These are phyloP conservation scores for Drosophila takahashii DNA, from an alignment of 1,140 invertebrate genomes.

Conservation along the genomic window DNA sequence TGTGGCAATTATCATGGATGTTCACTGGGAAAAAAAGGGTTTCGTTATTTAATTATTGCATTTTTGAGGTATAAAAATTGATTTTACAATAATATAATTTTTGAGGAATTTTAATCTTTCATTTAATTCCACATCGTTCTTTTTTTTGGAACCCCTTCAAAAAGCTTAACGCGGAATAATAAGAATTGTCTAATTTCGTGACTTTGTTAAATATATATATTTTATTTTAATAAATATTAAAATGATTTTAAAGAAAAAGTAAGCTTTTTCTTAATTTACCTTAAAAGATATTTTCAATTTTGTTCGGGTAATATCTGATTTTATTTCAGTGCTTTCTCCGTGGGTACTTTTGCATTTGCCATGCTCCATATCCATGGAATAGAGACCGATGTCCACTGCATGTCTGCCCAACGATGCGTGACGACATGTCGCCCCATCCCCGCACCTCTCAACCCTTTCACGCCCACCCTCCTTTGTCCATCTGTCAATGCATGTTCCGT, in stretches of 20 bases:
- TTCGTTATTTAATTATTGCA: neutral
- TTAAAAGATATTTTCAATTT: too few species aligned
- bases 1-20: slow-evolving; percentile 71
- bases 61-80: too few species aligned
- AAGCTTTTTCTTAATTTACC: too few species aligned
- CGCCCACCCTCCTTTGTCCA: slow-evolving; percentile 33
- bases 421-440: slow-evolving; percentile 69
- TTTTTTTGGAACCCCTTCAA: too few species aligned
- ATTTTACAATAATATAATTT: too few species aligned
- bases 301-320: neutral
- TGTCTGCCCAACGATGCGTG: slow-evolving; percentile 78
- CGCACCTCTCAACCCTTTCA: slow-evolving; percentile 11
- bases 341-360: slow-evolving; percentile 28
- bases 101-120: too few species aligned
- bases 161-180: too few species aligned
- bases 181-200: too few species aligned
- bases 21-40: slow-evolving; percentile 2
- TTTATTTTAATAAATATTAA: too few species aligned
- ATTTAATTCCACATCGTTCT: too few species aligned
- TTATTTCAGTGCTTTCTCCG: neutral
- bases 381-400: slow-evolving; percentile 50
- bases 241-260: too few species aligned
- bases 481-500: slow-evolving; percentile 52
- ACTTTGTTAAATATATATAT: too few species aligned
- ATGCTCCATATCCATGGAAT: slow-evolving; percentile 52